These are phyloP conservation scores for Chamaea fasciata DNA, from an alignment of 2,113 vertebrate genomes.

Conservation along the genomic window DNA sequence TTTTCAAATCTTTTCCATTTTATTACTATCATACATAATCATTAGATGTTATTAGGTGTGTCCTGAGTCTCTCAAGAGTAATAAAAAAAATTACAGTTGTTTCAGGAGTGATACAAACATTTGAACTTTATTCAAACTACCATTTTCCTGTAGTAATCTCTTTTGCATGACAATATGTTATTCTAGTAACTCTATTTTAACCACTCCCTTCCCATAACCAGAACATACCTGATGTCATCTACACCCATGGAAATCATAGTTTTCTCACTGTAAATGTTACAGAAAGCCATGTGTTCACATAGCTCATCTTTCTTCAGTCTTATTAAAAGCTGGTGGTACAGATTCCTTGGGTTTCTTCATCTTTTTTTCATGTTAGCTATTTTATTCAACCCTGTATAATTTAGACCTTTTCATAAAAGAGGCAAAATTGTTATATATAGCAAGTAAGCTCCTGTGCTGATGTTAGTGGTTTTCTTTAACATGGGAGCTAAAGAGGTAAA, in stretches of 20 bases:
- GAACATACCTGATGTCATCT: neutral
- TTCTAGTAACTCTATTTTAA: neutral
- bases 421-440: neutral
- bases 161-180: neutral
- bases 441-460: rapidly evolving
- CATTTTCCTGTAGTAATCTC: neutral
- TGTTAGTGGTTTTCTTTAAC: neutral
- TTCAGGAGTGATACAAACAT: neutral
- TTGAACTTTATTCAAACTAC: neutral
- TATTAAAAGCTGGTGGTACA: neutral
- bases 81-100: neutral
- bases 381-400: neutral
- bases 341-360: neutral
- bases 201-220: neutral
- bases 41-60: conserved; percentile 16
- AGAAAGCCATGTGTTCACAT: neutral
- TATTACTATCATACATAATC: neutral
- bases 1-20: conserved; percentile 40
- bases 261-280: neutral
- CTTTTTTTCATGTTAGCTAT: neutral
- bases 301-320: neutral
- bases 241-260: neutral
- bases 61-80: conserved; percentile 6
- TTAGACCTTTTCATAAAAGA: neutral
- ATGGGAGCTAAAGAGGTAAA: neutral